These are phyloP conservation scores for Chelidonichthys spinosus DNA, from an alignment of 2,797 vertebrate species.

Conservation along the genomic window DNA sequence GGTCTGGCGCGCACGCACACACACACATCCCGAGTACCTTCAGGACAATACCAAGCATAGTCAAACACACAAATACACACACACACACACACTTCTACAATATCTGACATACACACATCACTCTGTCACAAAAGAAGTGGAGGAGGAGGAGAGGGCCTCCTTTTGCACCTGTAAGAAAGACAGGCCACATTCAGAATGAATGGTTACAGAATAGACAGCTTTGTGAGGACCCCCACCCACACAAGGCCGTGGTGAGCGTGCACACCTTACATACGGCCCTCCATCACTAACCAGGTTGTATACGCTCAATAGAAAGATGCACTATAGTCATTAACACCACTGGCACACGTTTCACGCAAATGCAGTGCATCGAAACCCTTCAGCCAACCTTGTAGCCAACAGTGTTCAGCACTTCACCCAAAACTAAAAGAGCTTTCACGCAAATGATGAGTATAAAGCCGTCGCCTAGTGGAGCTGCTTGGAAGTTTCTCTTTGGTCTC, in stretches of 20 bases:
- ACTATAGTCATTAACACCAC: constrained; percentile 33
- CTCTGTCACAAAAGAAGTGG: constrained; percentile 64
- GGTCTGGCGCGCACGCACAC: constrained; percentile 35
- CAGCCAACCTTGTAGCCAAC: not conserved
- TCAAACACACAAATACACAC: constrained; percentile 38
- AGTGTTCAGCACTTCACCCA: constrained; percentile 13
- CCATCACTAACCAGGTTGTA: constrained; percentile 40
- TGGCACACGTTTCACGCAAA: constrained; percentile 24
- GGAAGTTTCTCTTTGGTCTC: not conserved
- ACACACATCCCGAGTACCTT: constrained; percentile 44
- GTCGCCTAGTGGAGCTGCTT: not conserved
- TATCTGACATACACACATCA: constrained; percentile 71
- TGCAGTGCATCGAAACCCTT: constrained; percentile 12
- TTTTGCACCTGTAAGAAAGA: constrained; percentile 73
- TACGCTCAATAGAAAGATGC: constrained; percentile 22
- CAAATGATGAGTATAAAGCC: not conserved
- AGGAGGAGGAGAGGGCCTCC: constrained; percentile 59
- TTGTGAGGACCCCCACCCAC: constrained; percentile 57
- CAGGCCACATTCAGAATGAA: constrained; percentile 57
- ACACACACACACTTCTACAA: constrained; percentile 44
- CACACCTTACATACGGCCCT: constrained; percentile 50
- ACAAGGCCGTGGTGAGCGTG: constrained; percentile 45
- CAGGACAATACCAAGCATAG: constrained; percentile 53
- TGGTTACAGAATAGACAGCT: constrained; percentile 60
- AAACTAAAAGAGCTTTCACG: not conserved